phyloP scores from a whole-genome alignment of 2,113 vertebrate species.

The Melanotaenia duboulayi region DNA sequence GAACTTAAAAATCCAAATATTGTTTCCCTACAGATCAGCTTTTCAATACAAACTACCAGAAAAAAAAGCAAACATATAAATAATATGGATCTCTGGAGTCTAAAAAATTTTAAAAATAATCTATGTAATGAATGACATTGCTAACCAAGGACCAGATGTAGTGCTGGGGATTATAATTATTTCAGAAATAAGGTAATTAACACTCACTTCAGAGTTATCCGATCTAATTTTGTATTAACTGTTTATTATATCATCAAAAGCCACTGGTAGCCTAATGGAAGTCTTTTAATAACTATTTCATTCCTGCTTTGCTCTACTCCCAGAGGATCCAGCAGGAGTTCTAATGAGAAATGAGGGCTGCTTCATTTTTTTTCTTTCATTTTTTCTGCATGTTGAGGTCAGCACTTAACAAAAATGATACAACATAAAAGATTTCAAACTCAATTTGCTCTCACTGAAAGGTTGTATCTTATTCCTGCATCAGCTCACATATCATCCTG shows the following conservation, averaged over 20 bases:
- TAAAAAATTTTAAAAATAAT: slow-evolving; percentile 29
- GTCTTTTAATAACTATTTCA: slow-evolving; percentile 68
- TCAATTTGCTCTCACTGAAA: slow-evolving; percentile 44
- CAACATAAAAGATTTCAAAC: slow-evolving; percentile 43
- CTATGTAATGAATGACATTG: slow-evolving; percentile 40
- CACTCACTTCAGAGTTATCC: slow-evolving; percentile 54
- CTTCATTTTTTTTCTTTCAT: background rate
- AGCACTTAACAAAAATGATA: slow-evolving; percentile 45
- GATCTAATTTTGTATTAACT: slow-evolving; percentile 74
- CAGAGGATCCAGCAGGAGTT: slow-evolving; percentile 43
- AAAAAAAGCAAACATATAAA: slow-evolving; percentile 22
- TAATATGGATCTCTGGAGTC: slow-evolving; percentile 27
- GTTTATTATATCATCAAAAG: slow-evolving; percentile 80
- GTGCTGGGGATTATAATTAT: slow-evolving; percentile 57
- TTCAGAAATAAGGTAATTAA: slow-evolving; percentile 71
- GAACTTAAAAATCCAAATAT: no score
- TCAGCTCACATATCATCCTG: slow-evolving; percentile 26
- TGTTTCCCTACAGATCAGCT: background rate
- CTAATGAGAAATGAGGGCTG: slow-evolving; percentile 71
- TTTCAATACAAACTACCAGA: background rate
- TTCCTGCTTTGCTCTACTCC: slow-evolving; percentile 47
- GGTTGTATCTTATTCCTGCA: slow-evolving; percentile 27
- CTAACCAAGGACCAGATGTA: slow-evolving; percentile 60
- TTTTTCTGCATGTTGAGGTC: slow-evolving; percentile 45
- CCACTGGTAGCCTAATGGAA: slow-evolving; percentile 64